These are phyloP conservation scores for Molothrus aeneus DNA, from an alignment of 2,797 vertebrate species.

Conservation along the genomic window DNA sequence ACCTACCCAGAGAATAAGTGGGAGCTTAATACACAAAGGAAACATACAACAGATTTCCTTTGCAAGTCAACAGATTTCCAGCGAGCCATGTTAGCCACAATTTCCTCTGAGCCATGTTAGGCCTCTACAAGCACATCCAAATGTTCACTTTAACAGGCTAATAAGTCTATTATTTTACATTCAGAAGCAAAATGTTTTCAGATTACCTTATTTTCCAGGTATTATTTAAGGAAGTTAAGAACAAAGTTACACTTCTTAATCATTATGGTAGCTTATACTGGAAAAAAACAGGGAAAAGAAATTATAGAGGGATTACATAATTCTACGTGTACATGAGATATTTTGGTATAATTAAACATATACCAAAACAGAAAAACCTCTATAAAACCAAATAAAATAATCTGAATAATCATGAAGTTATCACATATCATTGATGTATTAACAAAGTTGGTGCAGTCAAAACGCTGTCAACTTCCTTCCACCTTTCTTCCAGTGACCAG, in stretches of 20 bases:
- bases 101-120: background rate
- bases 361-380: background rate
- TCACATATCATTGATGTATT: background rate
- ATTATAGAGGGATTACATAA: background rate
- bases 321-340: background rate
- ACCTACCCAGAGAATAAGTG: conserved; percentile 74
- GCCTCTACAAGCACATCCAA: background rate
- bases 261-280: background rate
- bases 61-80: background rate
- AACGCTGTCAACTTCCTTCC: background rate
- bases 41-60: background rate
- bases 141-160: background rate
- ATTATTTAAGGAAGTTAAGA: background rate
- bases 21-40: background rate
- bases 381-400: background rate
- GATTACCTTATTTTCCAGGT: background rate
- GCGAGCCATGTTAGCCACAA: background rate
- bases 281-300: background rate
- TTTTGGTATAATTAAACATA: background rate
- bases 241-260: background rate
- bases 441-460: background rate
- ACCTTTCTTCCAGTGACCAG: background rate
- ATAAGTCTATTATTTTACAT: background rate
- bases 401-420: background rate
- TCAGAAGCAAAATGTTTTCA: background rate